Base-by-base conservation (phyloP, 2,888 invertebrate species). In the Rhamphomyia laevipes region DNA sequence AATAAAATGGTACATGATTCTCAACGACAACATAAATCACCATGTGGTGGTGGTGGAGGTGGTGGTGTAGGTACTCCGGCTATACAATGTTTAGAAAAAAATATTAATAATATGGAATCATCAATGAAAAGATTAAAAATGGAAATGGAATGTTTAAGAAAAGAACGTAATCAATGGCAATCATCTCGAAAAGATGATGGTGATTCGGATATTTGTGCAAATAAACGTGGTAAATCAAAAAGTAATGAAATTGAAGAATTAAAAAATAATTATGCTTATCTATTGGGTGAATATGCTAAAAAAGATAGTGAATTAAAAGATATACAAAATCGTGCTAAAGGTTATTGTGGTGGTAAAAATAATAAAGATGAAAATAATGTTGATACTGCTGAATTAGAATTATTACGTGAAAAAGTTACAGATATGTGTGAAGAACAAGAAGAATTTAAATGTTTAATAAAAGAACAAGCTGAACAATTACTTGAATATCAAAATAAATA, bases 401-500 rank as follows among this genome's bases (percentile, higher is more conserved):
- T 69, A 12, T 48, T 68, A 13, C 62, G 66, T 1, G 57, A 59
- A 3, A 62, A 66, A 7, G 59, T 68, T 10, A 60, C 59, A 13
- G 67, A 69, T 17, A 50, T 66, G 46, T 62, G 62, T 45, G 68
- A 68, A 51, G 68, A 69, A 46, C 67, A 68, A 48, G 50, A 61
- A 3, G 68, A 70, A 52, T 68, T 66, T 51, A 67, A 65, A 53
- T 66, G 66, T 43, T 60, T 69, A 11, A 67, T 69, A 57, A 64
- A 63, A 45, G 69, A 70, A 48, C 68, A 69, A 52, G 63, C 67
- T 0, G 59, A 61, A 17, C 68, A 68, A 47, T 53, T 68, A 31
- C 67, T 68, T n/a, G 67, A 68, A 13, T 70, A 70, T 55, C 66
- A 67, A 38, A 62, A 61, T 47, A 70, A 70, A 49, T 70, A 68